Conservation (phyloP, 64 coral and sea anemone genomes). For the Montipora cactus region DNA sequence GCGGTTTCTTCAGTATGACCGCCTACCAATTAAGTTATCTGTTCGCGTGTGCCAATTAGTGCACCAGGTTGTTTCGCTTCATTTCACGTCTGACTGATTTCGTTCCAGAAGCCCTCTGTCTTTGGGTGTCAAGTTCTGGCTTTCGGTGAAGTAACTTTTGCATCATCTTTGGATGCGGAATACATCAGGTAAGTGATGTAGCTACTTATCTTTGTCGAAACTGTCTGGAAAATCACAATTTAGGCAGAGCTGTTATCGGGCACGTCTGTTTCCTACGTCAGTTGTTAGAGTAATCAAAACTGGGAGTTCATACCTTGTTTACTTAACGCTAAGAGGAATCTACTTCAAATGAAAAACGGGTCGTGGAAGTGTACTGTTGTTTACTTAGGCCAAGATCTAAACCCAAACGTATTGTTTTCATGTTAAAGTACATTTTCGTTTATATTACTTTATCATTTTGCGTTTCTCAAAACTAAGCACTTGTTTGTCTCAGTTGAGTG, state of each 20-base stretch:
- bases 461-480: neutral
- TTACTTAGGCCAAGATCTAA: neutral
- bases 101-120: neutral
- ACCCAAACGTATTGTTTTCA: no score
- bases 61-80: neutral
- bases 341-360: neutral
- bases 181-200: conserved; percentile 4
- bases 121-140: conserved; percentile 9
- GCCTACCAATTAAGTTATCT: conserved; percentile 6
- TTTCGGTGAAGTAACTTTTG: neutral
- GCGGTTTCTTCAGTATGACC: neutral
- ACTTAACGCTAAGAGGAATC: neutral
- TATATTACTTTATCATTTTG: neutral
- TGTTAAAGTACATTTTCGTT: neutral
- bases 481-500: neutral
- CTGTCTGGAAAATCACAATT: neutral
- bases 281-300: neutral
- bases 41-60: neutral
- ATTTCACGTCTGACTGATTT: conserved; percentile 13
- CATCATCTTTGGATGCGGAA: neutral
- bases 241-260: neutral
- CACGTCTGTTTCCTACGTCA: neutral
- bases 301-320: neutral
- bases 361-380: neutral
- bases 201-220: neutral